phyloP scores from a whole-genome alignment of 2,888 invertebrate species.

The Acanthopleura granulata region DNA sequence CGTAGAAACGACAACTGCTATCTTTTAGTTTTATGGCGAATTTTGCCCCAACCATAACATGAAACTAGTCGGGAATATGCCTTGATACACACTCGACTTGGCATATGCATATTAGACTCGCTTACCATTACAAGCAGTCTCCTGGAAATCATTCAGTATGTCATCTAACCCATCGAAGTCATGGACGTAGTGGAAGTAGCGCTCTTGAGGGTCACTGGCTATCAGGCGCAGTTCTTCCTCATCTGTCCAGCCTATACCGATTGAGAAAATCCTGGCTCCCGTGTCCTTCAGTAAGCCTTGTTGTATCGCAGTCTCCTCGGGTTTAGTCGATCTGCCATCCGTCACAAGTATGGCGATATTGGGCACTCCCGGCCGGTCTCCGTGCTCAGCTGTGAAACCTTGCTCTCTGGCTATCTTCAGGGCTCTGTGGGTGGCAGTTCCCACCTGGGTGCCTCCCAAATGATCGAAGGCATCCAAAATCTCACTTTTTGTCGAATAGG shows the following conservation, averaged over 20 bases:
- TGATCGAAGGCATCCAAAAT: not conserved
- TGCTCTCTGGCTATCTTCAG: not conserved
- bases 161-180: not conserved
- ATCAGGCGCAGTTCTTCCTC: not conserved
- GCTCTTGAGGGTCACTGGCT: not conserved
- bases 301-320: not conserved
- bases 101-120: no score
- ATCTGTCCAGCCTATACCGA: constrained; percentile 2
- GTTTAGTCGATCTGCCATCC: not conserved
- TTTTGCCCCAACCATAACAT: no score
- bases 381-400: not conserved
- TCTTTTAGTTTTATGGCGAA: no score
- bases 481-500: not conserved
- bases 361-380: not conserved
- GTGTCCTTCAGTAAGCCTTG: not conserved
- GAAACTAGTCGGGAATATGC: no score
- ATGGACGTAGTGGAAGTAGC: not conserved
- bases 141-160: not conserved
- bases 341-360: constrained; percentile 1
- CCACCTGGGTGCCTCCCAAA: not conserved
- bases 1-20: no score
- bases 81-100: no score
- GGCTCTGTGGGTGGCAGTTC: not conserved
- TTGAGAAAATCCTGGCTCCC: not conserved
- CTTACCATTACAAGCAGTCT: not conserved